These are phyloP conservation scores for Aphelocoma californica DNA, from an alignment of 2,797 vertebrate species.

Conservation along the genomic window DNA sequence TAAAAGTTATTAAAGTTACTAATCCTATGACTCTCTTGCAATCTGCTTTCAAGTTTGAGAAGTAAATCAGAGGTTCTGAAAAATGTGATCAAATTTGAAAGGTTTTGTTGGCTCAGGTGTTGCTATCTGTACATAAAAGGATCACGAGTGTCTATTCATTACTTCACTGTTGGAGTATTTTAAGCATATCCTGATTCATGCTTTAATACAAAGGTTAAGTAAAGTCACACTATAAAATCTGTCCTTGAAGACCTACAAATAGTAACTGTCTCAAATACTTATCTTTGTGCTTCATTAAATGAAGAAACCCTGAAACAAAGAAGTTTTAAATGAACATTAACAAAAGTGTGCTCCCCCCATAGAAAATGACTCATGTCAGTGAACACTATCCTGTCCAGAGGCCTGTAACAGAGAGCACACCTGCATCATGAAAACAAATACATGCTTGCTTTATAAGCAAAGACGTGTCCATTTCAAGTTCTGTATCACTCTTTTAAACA, in stretches of 20 bases:
- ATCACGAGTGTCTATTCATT: not conserved
- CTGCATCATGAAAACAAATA: not conserved
- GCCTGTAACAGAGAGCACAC: not conserved
- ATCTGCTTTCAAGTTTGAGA: not conserved
- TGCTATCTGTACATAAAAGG: not conserved
- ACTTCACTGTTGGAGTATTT: constrained; percentile 5
- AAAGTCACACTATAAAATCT: constrained; percentile 4
- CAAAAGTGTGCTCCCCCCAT: not conserved
- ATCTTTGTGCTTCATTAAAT: not conserved
- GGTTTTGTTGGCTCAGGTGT: constrained; percentile 7
- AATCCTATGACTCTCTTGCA: not conserved
- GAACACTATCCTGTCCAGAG: not conserved
- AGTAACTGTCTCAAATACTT: not conserved
- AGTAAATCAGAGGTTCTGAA: not conserved
- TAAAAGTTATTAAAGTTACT: not conserved
- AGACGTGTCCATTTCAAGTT: not conserved
- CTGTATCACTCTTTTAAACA: not conserved
- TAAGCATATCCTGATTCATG: not conserved
- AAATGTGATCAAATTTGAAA: not conserved
- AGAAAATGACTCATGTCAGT: not conserved
- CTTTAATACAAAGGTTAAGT: constrained; percentile 9
- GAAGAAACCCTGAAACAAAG: constrained; percentile 1
- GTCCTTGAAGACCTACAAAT: not conserved
- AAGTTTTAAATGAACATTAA: not conserved
- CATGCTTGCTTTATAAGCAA: not conserved